A percentile compares a stretch with the other conserved stretches of the same genome.
phyloP scores from a whole-genome alignment of 2,113 vertebrate species.

The Ictalurus furcatus region DNA sequence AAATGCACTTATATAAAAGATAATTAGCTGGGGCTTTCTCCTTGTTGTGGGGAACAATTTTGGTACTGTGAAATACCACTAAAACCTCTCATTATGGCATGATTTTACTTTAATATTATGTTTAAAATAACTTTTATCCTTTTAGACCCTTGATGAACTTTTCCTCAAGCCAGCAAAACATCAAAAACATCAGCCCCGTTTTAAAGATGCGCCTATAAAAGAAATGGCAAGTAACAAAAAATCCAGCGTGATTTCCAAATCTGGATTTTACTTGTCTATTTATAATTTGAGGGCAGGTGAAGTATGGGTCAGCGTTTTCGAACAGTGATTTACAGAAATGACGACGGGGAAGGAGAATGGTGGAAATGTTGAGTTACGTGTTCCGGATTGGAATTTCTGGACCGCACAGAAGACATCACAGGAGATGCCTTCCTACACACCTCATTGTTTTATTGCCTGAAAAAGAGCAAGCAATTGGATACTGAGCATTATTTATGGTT shows the following conservation, averaged over 20 bases:
- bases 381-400: background rate
- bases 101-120: constrained; percentile 10
- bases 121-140: constrained; percentile 7
- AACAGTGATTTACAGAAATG: background rate
- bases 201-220: background rate
- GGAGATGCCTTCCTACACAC: background rate
- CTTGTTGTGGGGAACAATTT: constrained; percentile 20
- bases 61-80: background rate
- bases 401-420: background rate
- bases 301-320: background rate
- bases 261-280: constrained; percentile 4
- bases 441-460: background rate
- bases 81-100: background rate
- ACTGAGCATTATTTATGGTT: background rate
- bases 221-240: background rate
- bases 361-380: background rate
- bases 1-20: constrained; percentile 21
- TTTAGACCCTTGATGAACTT: background rate
- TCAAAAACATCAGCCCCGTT: background rate
- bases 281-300: constrained; percentile 13
- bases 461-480: background rate
- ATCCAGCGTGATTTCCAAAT: background rate
- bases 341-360: background rate
- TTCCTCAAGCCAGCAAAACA: background rate
- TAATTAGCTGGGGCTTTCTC: background rate